These are phyloP conservation scores for Teleopsis dalmanni DNA, from an alignment of 1,140 invertebrate genomes.

Conservation along the genomic window DNA sequence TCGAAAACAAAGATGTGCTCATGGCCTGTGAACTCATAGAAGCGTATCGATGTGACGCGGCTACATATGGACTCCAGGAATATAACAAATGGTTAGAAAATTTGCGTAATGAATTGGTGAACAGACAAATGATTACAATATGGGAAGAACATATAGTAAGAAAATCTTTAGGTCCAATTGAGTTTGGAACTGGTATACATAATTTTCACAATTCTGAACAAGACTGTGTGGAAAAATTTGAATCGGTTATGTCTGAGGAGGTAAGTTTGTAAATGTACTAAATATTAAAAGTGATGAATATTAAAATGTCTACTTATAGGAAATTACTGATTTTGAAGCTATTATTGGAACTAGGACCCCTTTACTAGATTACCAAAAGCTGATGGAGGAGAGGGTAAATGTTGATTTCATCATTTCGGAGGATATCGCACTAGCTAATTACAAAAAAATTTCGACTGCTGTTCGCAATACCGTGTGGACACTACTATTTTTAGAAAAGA, in stretches of 20 bases:
- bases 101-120: neutral
- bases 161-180: neutral
- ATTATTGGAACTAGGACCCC: no score
- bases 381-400: neutral
- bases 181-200: neutral
- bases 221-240: no score
- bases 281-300: no score
- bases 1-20: neutral
- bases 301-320: no score
- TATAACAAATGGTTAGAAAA: neutral
- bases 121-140: neutral
- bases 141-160: neutral
- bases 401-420: neutral
- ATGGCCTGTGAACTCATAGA: neutral
- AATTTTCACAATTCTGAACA: no score
- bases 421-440: neutral
- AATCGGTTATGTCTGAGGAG: no score
- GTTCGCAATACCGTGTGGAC: slow-evolving; percentile 1
- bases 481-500: slow-evolving; percentile 8
- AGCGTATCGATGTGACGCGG: neutral
- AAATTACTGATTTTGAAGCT: no score
- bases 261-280: no score
- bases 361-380: neutral
- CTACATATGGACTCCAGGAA: neutral
- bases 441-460: neutral